Conservation (phyloP, 2,888 invertebrate genomes). For the Tridacna crocea region DNA sequence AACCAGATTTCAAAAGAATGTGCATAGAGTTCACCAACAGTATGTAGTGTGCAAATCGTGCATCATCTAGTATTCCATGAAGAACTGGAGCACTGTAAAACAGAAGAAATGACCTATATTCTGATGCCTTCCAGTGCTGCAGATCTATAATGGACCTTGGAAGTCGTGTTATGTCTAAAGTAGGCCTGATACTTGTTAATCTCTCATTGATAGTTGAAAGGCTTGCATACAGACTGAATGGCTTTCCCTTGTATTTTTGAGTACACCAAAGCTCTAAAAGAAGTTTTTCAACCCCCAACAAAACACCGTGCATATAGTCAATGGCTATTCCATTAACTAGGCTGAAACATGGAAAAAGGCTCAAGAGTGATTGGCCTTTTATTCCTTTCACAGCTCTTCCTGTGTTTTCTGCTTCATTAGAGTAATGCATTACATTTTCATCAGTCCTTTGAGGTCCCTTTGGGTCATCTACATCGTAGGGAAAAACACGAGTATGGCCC, state of each 20-base stretch:
- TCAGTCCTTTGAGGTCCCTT: constrained; percentile 21
- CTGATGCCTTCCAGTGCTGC: constrained; percentile 47
- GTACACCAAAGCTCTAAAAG: constrained; percentile 49
- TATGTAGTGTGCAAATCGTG: constrained; percentile 33
- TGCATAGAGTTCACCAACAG: constrained; percentile 35
- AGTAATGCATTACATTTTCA: constrained; percentile 29
- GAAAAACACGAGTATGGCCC: constrained; percentile 43
- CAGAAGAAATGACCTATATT: constrained; percentile 38
- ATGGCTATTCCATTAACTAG: constrained; percentile 37
- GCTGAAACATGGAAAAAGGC: too few species aligned
- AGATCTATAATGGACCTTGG: constrained; percentile 41
- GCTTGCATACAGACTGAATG: constrained; percentile 23
- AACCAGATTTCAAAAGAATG: constrained; percentile 25
- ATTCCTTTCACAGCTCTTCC: constrained; percentile 10
- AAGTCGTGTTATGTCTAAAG: constrained; percentile 34
- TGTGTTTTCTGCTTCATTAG: constrained; percentile 29
- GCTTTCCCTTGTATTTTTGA: constrained; percentile 6
- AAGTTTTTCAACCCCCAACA: constrained; percentile 33
- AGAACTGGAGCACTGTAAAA: constrained; percentile 33
- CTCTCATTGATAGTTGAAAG: constrained; percentile 21
- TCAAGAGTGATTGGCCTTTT: too few species aligned
- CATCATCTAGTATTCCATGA: constrained; percentile 22
- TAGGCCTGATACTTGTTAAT: constrained; percentile 22
- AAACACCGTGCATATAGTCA: constrained; percentile 42
- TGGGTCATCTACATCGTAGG: constrained; percentile 35